Conservation (phyloP, 2,888 invertebrate species). For the Leptopilina syphax region DNA sequence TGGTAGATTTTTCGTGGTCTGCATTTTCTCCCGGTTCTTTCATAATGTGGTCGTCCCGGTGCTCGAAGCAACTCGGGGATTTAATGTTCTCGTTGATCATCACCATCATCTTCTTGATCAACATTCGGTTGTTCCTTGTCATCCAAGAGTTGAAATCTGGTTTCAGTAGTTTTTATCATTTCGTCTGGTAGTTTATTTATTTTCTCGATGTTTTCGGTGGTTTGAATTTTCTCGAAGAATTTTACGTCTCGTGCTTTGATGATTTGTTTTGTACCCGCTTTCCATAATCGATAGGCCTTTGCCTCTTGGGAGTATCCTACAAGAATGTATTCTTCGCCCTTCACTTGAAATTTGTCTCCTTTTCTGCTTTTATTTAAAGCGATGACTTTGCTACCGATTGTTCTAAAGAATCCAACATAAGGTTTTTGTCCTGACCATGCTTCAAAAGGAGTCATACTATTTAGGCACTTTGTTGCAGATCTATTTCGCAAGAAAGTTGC, state of each 20-base stretch:
- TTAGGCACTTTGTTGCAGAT: conserved; percentile 50
- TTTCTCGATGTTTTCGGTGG: too few relatives aligned
- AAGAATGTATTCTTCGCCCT: conserved; percentile 52
- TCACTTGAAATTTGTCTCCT: conserved; percentile 55
- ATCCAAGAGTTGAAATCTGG: too few relatives aligned
- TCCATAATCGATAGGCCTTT: conserved; percentile 60
- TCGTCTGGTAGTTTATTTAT: too few relatives aligned
- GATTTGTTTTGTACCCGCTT: conserved; percentile 50
- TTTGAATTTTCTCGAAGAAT: conserved; percentile 46
- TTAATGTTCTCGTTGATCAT: too few relatives aligned
- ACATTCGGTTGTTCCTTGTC: too few relatives aligned
- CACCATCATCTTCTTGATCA: too few relatives aligned
- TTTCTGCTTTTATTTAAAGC: conserved; percentile 51
- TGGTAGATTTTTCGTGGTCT: conserved; percentile 16
- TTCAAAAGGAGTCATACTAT: conserved; percentile 56
- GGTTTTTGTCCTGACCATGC: conserved; percentile 47
- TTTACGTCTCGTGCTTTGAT: conserved; percentile 54
- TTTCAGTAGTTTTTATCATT: too few relatives aligned
- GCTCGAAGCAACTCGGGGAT: not conserved
- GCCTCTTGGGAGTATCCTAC: conserved; percentile 55
- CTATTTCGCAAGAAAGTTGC: conserved; percentile 63
- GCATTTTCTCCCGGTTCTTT: not conserved
- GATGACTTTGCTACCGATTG: conserved; percentile 52
- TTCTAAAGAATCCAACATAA: conserved; percentile 49
- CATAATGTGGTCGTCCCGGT: not conserved